These are phyloP conservation scores for Callyntrura sp. DNA, from an alignment of 2,888 invertebrate genomes.

Conservation along the genomic window DNA sequence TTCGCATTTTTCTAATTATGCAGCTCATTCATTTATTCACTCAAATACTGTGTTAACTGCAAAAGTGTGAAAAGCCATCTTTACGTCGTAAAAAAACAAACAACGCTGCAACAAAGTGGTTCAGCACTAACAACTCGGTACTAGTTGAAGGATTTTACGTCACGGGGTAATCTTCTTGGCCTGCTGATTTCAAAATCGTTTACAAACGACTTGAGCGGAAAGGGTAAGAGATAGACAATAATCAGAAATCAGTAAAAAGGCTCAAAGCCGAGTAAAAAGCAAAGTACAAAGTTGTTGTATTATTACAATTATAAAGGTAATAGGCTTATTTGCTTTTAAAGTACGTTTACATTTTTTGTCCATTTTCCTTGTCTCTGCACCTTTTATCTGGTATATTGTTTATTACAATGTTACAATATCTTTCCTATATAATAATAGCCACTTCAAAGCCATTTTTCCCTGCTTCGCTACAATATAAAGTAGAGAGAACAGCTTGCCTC, in stretches of 20 bases:
- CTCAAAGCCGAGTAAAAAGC: neutral
- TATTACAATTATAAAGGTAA: neutral
- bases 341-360: slow-evolving; percentile 13
- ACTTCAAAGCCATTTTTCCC: neutral
- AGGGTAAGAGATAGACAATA: neutral
- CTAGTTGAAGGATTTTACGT: slow-evolving; percentile 5
- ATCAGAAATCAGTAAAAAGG: slow-evolving; percentile 33
- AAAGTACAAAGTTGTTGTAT: neutral
- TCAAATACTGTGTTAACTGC: no score
- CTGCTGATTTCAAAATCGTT: neutral
- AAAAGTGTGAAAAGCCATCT: neutral
- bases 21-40: no score
- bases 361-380: slow-evolving; percentile 6
- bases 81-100: no score
- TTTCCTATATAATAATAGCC: neutral
- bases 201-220: neutral
- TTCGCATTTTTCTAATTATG: neutral
- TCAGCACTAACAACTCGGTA: neutral
- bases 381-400: slow-evolving; percentile 10
- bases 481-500: slow-evolving; percentile 19
- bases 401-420: neutral
- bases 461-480: neutral
- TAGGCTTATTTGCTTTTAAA: slow-evolving; percentile 22
- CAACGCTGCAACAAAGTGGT: slow-evolving; percentile 2
- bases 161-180: slow-evolving; percentile 18